A percentile compares a stretch with the other conserved stretches of the same genome.
These are phyloP conservation scores for Coreius guichenoti DNA, from an alignment of 2,797 vertebrate species.

Conservation along the genomic window DNA sequence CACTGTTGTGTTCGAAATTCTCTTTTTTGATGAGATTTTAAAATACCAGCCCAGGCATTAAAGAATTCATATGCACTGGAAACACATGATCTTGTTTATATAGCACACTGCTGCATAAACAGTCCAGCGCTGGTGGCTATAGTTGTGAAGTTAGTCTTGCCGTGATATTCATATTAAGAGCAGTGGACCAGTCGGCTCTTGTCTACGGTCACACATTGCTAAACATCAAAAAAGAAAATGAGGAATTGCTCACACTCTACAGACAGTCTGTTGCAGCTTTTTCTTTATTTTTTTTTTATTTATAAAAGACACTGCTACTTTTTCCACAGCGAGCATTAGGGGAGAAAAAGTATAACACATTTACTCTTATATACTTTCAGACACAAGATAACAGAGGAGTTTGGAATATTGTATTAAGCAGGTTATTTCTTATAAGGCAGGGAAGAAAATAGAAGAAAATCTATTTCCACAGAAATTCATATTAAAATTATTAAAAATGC, in stretches of 20 bases:
- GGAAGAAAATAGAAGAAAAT: conserved; percentile 36
- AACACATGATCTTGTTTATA: conserved; percentile 13
- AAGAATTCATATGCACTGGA: neutral
- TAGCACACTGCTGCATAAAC: neutral
- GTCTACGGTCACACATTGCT: conserved; percentile 24
- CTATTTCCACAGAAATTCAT: neutral
- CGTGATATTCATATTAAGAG: conserved; percentile 14
- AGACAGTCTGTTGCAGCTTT: neutral
- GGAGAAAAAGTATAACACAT: conserved; percentile 6
- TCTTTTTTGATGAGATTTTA: conserved; percentile 12
- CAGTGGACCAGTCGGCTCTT: conserved; percentile 1
- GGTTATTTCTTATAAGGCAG: conserved; percentile 14
- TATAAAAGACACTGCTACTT: neutral
- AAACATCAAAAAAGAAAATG: conserved; percentile 1
- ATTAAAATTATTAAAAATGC: neutral
- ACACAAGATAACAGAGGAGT: conserved; percentile 1
- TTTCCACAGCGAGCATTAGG: neutral
- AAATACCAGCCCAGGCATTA: neutral
- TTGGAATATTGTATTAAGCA: conserved; percentile 28
- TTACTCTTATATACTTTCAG: conserved; percentile 13
- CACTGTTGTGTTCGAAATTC: neutral
- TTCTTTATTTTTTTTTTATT: no score
- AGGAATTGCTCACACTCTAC: neutral
- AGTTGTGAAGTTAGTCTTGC: neutral
- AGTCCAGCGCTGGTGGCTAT: neutral